phyloP scores from a whole-genome alignment of 1,140 invertebrate genomes.

The Zophobas morio region DNA sequence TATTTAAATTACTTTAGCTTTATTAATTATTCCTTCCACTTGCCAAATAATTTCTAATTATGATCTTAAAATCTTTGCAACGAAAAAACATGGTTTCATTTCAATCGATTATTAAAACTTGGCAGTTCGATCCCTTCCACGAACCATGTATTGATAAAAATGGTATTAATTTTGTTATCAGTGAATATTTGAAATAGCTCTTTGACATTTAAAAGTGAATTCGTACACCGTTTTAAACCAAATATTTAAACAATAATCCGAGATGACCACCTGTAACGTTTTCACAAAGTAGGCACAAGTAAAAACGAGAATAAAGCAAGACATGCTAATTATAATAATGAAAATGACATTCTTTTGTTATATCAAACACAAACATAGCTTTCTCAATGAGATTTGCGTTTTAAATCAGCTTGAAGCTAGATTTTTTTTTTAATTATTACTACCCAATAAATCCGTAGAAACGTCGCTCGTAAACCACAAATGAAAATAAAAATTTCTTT shows the following conservation, averaged over 20 bases:
- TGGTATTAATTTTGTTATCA: background rate
- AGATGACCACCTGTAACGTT: conserved; percentile 8
- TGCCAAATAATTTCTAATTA: background rate
- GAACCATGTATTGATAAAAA: too few species aligned
- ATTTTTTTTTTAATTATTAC: background rate
- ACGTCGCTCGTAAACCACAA: conserved; percentile 19
- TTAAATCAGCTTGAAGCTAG: conserved; percentile 1
- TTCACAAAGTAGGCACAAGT: background rate
- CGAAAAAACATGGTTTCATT: too few species aligned
- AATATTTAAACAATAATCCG: conserved; percentile 5
- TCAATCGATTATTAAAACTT: too few species aligned
- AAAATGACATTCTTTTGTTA: conserved; percentile 37
- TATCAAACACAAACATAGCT: conserved; percentile 14
- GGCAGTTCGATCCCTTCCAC: too few species aligned
- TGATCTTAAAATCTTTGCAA: too few species aligned
- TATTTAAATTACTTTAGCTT: background rate
- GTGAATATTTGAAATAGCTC: background rate
- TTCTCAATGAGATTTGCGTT: conserved; percentile 32
- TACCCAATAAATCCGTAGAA: conserved; percentile 25
- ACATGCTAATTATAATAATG: conserved; percentile 39
- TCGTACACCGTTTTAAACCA: background rate
- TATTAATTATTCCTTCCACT: background rate
- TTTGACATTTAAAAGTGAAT: background rate
- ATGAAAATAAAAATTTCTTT: conserved; percentile 17
- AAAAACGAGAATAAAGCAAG: conserved; percentile 21